Evolutionary conservation across 2,888 invertebrate species (phyloP).

Genomic region (Orthosia gothica): DNA sequence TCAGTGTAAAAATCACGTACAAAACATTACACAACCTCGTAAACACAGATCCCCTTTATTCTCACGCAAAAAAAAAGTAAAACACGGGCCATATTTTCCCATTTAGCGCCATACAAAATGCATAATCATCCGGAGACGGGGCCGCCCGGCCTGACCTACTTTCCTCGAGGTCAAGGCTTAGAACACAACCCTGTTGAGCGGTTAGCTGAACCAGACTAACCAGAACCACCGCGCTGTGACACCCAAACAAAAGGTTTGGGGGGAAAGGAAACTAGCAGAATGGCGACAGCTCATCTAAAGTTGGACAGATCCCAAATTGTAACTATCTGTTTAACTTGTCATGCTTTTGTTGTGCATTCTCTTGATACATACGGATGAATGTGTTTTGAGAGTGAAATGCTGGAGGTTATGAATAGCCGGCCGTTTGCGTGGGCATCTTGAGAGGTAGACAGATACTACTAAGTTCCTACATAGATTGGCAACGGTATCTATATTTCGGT

Average conservation of each 20-base stretch:
- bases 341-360: slow-evolving; percentile 61
- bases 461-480: slow-evolving; percentile 3
- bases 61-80: slow-evolving; percentile 42
- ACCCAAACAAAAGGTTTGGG: slow-evolving; percentile 69
- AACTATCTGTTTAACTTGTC: slow-evolving; percentile 64
- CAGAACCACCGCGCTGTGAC: slow-evolving; percentile 62
- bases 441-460: slow-evolving; percentile 7
- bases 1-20: slow-evolving; percentile 49
- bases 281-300: slow-evolving; percentile 66
- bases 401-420: slow-evolving; percentile 48
- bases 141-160: slow-evolving; percentile 74
- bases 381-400: slow-evolving; percentile 47
- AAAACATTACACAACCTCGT: slow-evolving; percentile 52
- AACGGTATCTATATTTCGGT: background rate
- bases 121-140: slow-evolving; percentile 74
- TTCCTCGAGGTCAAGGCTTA: slow-evolving; percentile 76
- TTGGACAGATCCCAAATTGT: slow-evolving; percentile 69
- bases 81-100: slow-evolving; percentile 66
- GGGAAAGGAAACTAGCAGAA: slow-evolving; percentile 64
- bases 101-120: slow-evolving; percentile 76
- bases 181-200: slow-evolving; percentile 65
- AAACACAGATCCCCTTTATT: slow-evolving; percentile 51
- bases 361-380: slow-evolving; percentile 55
- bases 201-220: slow-evolving; percentile 63
- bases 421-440: slow-evolving; percentile 29